These are phyloP conservation scores for Ophion obscuratus DNA, from an alignment of 2,888 invertebrate species.

Conservation along the genomic window DNA sequence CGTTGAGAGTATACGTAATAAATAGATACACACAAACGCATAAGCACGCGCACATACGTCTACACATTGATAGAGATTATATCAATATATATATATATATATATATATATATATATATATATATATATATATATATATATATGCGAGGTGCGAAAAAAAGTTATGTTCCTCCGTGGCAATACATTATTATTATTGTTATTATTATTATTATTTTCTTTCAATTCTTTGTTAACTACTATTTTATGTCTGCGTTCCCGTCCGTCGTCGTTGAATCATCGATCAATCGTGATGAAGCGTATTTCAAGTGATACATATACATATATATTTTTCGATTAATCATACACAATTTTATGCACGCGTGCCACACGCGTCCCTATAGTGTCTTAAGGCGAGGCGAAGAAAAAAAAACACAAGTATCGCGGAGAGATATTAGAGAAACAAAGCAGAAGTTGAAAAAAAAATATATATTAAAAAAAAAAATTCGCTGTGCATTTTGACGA, in stretches of 20 bases:
- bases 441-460: neutral
- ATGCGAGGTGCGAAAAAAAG: conserved; percentile 36
- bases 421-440: neutral
- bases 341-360: conserved; percentile 15
- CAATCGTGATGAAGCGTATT: conserved; percentile 37
- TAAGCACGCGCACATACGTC: neutral
- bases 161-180: conserved; percentile 63
- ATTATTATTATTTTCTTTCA: conserved; percentile 5
- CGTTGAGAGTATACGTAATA: conserved; percentile 34
- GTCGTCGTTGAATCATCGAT: conserved; percentile 50
- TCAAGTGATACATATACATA: conserved; percentile 8
- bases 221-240: conserved; percentile 49
- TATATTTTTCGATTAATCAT: conserved; percentile 30
- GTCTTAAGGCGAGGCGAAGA: conserved; percentile 17
- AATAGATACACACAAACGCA: conserved; percentile 16
- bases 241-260: conserved; percentile 61
- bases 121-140: neutral
- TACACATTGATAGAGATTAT: conserved; percentile 16
- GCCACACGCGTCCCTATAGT: conserved; percentile 14
- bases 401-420: neutral
- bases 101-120: conserved; percentile 17
- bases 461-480: neutral
- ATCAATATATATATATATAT: conserved; percentile 24
- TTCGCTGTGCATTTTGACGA: neutral
- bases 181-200: conserved; percentile 6